phyloP scores from a whole-genome alignment of 2,113 vertebrate species.

The Nesoenas mayeri region DNA sequence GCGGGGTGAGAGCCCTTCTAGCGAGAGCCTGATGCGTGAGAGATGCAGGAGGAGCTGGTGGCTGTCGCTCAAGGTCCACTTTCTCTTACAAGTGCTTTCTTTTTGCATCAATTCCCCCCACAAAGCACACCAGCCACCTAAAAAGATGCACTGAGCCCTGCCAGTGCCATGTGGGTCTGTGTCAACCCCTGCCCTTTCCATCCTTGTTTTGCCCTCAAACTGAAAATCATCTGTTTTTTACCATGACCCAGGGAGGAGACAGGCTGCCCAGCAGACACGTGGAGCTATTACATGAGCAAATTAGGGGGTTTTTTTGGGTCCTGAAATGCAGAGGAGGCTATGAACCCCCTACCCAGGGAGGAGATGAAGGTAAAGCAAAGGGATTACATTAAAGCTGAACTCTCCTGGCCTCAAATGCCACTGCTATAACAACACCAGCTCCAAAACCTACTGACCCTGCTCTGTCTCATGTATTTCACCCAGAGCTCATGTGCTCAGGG shows the following conservation, averaged over 20 bases:
- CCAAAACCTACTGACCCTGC: not conserved
- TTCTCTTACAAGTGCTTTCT: not conserved
- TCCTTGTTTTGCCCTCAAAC: not conserved
- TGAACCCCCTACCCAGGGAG: not conserved
- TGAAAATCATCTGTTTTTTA: not conserved
- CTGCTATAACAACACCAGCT: not conserved
- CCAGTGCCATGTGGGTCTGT: not conserved
- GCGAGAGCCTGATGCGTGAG: fast-evolving
- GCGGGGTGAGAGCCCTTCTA: not conserved
- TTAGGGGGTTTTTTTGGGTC: not conserved
- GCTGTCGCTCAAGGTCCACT: not conserved
- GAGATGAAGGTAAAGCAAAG: not conserved
- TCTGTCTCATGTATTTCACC: not conserved
- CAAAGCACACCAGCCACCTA: not conserved
- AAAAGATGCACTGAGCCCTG: not conserved
- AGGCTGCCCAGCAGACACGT: not conserved
- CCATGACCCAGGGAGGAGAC: not conserved
- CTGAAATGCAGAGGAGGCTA: not conserved
- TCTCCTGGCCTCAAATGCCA: not conserved
- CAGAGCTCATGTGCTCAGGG: not conserved
- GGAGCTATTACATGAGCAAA: not conserved
- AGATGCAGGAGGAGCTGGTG: not conserved
- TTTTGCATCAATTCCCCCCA: not conserved
- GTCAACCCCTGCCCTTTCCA: not conserved
- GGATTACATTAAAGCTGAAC: not conserved